A percentile compares a stretch with the other conserved stretches of the same genome.
phyloP scores from a whole-genome alignment of 2,888 invertebrate species.

The Chouioia cunea region DNA sequence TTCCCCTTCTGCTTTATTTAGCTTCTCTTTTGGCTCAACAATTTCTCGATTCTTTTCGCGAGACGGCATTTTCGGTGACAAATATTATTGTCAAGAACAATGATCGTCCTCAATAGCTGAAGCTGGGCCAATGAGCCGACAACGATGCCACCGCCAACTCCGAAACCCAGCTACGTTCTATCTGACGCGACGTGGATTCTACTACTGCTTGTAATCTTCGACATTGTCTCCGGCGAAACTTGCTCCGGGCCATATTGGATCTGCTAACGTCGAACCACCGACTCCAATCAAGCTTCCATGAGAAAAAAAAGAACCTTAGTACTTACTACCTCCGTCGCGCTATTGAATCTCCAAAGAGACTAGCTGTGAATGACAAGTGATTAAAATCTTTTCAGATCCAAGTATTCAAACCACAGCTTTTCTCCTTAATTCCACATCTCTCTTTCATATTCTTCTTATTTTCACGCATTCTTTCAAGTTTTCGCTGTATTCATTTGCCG shows the following conservation, averaged over 20 bases:
- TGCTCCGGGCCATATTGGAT: constrained; percentile 63
- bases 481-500: too few species aligned
- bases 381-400: constrained; percentile 39
- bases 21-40: constrained; percentile 55
- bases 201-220: constrained; percentile 61
- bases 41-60: constrained; percentile 33
- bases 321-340: constrained; percentile 23
- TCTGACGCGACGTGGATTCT: not conserved
- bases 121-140: constrained; percentile 50
- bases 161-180: not conserved
- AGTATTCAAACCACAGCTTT: not conserved
- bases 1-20: constrained; percentile 50
- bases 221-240: constrained; percentile 60
- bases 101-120: constrained; percentile 63
- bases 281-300: constrained; percentile 38
- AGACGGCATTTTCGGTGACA: constrained; percentile 64
- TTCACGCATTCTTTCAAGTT: too few species aligned
- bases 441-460: too few species aligned
- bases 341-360: constrained; percentile 45
- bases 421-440: too few species aligned
- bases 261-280: constrained; percentile 58
- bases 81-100: constrained; percentile 68
- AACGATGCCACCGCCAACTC: constrained; percentile 9
- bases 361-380: constrained; percentile 46
- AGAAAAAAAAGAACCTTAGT: constrained; percentile 24